Percentiles rank a stretch among this genome's conserved stretches.
Conservation (phyloP, 1,140 invertebrate species). For the Saccostrea cuccullata region DNA sequence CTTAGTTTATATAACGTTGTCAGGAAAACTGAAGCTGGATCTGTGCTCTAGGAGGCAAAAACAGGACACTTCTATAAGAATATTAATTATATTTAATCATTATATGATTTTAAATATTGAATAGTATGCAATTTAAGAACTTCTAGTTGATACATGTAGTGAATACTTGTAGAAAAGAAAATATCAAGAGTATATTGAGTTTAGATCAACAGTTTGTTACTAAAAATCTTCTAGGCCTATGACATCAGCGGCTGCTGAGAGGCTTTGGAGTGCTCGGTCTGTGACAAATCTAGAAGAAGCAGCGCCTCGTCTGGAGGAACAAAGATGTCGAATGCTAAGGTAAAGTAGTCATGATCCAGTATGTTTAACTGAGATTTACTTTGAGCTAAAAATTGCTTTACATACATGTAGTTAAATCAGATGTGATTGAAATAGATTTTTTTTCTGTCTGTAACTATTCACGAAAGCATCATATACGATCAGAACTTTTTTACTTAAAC, state of each 20-base stretch:
- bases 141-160: too few species aligned
- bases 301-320: slow-evolving; percentile 86
- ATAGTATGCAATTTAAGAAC: too few species aligned
- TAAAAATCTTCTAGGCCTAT: slow-evolving; percentile 78
- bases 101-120: neutral
- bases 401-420: neutral
- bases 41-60: too few species aligned
- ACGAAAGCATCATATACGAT: neutral
- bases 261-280: slow-evolving; percentile 86
- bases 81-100: neutral
- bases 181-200: too few species aligned
- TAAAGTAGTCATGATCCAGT: slow-evolving; percentile 70
- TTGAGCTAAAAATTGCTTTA: too few species aligned
- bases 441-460: neutral
- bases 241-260: slow-evolving; percentile 90
- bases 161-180: too few species aligned
- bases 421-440: too few species aligned
- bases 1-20: too few species aligned
- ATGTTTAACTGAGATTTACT: too few species aligned
- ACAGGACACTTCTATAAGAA: too few species aligned
- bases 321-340: slow-evolving; percentile 89
- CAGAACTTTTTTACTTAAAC: neutral
- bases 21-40: too few species aligned
- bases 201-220: neutral
- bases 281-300: slow-evolving; percentile 78